Evolutionary conservation across 2,888 invertebrate species (phyloP).

Genomic region (Heliconius sara): DNA sequence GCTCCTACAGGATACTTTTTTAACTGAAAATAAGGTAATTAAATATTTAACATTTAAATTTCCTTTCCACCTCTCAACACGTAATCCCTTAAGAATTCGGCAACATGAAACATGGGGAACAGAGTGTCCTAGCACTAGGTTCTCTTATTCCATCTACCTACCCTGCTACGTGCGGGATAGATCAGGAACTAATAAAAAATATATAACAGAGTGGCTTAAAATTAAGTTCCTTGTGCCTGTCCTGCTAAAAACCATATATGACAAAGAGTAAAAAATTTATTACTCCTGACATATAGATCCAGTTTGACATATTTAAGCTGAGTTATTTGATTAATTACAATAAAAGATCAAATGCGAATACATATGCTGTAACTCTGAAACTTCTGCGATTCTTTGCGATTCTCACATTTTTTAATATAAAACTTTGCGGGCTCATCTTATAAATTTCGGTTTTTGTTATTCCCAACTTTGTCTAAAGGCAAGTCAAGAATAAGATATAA

Average conservation of each 20-base stretch:
- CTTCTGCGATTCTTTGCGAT: not conserved
- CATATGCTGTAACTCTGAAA: not conserved
- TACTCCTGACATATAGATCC: too few species aligned
- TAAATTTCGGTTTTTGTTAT: slow-evolving; percentile 33
- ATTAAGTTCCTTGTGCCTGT: too few species aligned
- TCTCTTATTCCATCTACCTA: not conserved
- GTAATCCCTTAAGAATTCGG: not conserved
- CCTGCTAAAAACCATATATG: too few species aligned
- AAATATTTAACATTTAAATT: not conserved
- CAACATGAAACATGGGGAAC: not conserved
- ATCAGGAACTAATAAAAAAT: too few species aligned
- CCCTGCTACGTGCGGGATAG: too few species aligned
- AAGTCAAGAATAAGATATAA: slow-evolving; percentile 7
- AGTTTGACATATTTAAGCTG: too few species aligned
- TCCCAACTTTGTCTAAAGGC: slow-evolving; percentile 16
- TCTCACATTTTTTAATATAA: slow-evolving; percentile 30
- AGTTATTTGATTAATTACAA: too few species aligned
- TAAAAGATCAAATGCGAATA: too few species aligned
- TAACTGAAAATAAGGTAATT: not conserved
- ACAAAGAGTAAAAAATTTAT: not conserved
- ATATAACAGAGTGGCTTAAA: too few species aligned
- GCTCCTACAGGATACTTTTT: too few species aligned
- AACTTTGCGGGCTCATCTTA: slow-evolving; percentile 28
- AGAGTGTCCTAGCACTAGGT: not conserved
- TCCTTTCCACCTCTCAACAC: not conserved